These are phyloP conservation scores for Lagria hirta DNA, from an alignment of 2,888 invertebrate species.

Conservation along the genomic window DNA sequence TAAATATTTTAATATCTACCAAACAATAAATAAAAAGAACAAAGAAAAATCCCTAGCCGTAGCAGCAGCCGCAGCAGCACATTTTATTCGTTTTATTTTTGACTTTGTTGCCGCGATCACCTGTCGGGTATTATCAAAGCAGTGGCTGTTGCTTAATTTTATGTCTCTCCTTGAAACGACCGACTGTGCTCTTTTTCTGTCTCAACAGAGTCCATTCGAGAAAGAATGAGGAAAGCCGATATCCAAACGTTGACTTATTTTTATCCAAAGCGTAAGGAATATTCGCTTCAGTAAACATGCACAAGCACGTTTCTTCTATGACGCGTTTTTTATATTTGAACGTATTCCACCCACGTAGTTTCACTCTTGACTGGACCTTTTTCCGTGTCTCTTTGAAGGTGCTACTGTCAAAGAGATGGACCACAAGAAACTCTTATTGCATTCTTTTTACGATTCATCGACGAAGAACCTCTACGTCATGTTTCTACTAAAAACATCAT, in stretches of 20 bases:
- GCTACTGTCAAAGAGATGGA: constrained; percentile 14
- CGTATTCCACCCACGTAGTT: constrained; percentile 26
- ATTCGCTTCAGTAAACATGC: constrained; percentile 30
- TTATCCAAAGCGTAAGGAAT: constrained; percentile 22
- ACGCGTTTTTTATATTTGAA: constrained; percentile 27
- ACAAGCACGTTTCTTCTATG: constrained; percentile 22
- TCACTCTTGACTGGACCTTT: constrained; percentile 20
- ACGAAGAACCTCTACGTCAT: neutral
- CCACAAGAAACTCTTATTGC: constrained; percentile 15
- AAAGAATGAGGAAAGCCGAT: constrained; percentile 16
- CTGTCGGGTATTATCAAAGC: constrained; percentile 38
- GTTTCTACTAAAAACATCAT: no score
- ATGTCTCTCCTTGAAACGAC: constrained; percentile 28
- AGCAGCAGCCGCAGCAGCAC: constrained; percentile 15
- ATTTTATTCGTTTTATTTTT: constrained; percentile 37
- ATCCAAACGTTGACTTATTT: constrained; percentile 21
- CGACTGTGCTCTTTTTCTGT: constrained; percentile 18
- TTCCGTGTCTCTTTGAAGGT: constrained; percentile 14
- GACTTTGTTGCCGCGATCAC: constrained; percentile 34
- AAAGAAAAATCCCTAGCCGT: no score
- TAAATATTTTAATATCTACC: no score
- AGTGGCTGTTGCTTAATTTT: constrained; percentile 33
- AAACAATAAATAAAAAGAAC: no score
- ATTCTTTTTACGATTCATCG: constrained; percentile 8
- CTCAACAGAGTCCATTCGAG: constrained; percentile 7